phyloP scores from a whole-genome alignment of 2,888 invertebrate genomes.

The Sialis lutaria region DNA sequence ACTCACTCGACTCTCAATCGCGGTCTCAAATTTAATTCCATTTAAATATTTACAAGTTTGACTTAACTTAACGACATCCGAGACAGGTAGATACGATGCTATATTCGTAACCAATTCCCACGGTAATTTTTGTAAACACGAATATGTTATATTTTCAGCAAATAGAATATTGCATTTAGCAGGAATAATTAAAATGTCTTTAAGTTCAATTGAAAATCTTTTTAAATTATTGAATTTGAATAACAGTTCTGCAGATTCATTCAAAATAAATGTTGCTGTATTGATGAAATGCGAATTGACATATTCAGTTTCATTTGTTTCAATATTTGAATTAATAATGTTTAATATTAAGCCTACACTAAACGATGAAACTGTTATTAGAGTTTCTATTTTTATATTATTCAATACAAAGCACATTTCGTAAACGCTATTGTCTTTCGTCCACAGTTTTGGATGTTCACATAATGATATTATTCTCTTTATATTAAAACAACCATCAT shows the following conservation, averaged over 20 bases:
- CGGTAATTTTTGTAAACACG: conserved; percentile 23
- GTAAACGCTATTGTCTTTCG: conserved; percentile 8
- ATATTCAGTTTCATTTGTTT: not conserved
- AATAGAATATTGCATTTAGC: conserved; percentile 14
- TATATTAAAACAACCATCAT: conserved; percentile 16
- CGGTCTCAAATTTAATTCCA: conserved; percentile 11
- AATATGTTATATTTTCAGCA: conserved; percentile 11
- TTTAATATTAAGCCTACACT: conserved; percentile 1
- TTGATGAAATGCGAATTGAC: not conserved
- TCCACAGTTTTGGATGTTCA: conserved; percentile 16
- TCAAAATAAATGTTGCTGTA: conserved; percentile 14
- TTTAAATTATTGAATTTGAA: conserved; percentile 18
- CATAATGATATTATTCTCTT: conserved; percentile 13
- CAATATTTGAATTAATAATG: not conserved
- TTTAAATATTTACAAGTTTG: conserved; percentile 15
- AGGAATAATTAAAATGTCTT: conserved; percentile 18
- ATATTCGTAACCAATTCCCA: conserved; percentile 21
- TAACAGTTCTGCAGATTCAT: conserved; percentile 1
- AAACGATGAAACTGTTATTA: not conserved
- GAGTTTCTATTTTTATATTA: not conserved
- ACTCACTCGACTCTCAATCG: conserved; percentile 11
- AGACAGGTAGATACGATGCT: conserved; percentile 13
- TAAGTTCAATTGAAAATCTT: conserved; percentile 18
- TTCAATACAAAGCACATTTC: conserved; percentile 3
- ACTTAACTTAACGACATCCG: conserved; percentile 13